Conservation (phyloP, 2,113 vertebrate species). For the Crotalus tigris region DNA sequence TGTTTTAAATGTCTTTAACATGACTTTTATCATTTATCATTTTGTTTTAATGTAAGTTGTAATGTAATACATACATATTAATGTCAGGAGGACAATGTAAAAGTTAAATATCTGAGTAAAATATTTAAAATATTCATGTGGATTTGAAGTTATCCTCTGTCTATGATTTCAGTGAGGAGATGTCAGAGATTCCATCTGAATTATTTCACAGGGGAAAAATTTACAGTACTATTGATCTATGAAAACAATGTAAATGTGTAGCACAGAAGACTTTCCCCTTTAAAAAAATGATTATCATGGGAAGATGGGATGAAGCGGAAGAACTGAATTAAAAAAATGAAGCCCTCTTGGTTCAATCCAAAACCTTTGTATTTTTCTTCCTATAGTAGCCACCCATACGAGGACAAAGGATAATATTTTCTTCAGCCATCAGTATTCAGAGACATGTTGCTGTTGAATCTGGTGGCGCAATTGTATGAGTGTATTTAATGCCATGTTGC, state of each 20-base stretch:
- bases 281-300: not conserved
- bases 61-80: not conserved
- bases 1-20: not conserved
- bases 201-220: not conserved
- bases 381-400: not conserved
- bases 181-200: not conserved
- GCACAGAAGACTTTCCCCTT: not conserved
- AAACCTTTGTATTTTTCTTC: not conserved
- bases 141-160: not conserved
- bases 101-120: not conserved
- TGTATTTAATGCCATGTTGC: not conserved
- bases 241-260: not conserved
- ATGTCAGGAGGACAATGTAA: not conserved
- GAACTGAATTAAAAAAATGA: not conserved
- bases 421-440: not conserved
- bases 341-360: not conserved
- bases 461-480: not conserved
- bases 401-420: not conserved
- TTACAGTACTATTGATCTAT: not conserved
- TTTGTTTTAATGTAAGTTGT: not conserved
- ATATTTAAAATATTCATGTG: not conserved
- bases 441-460: not conserved
- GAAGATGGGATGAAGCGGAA: not conserved
- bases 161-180: not conserved
- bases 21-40: not conserved